Evolutionary conservation across 2,888 invertebrate genomes (phyloP).

Genomic region (Falcaria lacertinaria): DNA sequence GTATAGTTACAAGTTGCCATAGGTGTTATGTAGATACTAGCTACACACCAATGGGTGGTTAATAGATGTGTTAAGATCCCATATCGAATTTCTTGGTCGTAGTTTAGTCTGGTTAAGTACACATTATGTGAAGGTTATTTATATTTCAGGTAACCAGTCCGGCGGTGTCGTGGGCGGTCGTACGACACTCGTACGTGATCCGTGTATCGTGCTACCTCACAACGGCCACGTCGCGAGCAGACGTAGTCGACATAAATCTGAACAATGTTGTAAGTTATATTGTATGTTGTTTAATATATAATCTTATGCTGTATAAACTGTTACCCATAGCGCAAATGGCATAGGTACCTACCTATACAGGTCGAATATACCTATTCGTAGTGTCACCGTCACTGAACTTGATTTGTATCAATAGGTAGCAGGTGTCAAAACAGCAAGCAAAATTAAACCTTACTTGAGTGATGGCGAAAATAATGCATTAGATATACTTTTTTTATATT

Average conservation of each 20-base stretch:
- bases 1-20: too few relatives aligned
- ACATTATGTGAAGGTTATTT: not conserved
- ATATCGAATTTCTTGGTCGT: not conserved
- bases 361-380: too few relatives aligned
- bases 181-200: constrained; percentile 50
- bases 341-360: too few relatives aligned
- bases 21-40: too few relatives aligned
- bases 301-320: too few relatives aligned
- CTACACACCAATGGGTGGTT: not conserved
- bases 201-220: constrained; percentile 44
- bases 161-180: constrained; percentile 45
- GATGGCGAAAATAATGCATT: too few relatives aligned
- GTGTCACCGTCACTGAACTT: too few relatives aligned
- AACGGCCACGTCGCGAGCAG: constrained; percentile 25
- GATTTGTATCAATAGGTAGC: too few relatives aligned
- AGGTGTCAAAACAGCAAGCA: too few relatives aligned
- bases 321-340: too few relatives aligned
- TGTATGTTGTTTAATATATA: not conserved
- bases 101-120: not conserved
- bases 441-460: too few relatives aligned
- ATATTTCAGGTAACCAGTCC: constrained; percentile 51
- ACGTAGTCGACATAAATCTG: constrained; percentile 50
- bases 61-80: not conserved
- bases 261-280: constrained; percentile 45
- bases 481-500: too few relatives aligned